Evolutionary conservation across 2,888 invertebrate species (phyloP), one percentile per base, ranked within the genome.

Genomic region (Drosophila mulleri): DNA sequence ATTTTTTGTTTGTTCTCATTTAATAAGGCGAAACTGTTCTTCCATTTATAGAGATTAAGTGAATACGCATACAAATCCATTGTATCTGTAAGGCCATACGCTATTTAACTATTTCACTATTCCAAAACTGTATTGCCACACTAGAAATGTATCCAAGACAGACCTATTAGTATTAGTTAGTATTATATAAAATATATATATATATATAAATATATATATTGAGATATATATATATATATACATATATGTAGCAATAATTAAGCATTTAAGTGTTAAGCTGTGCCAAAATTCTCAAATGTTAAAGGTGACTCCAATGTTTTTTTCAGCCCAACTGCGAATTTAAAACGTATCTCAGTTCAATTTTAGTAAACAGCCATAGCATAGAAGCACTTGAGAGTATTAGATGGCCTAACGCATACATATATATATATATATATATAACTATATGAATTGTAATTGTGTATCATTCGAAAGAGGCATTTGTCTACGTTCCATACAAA

Each of bases 141-240:
- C 71, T 65, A 67, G 57, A 23, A 47, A 29, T 42, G 23, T 54
- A 39, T 52, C 48, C 47, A 58, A 56, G 37, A 74, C 72, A 84
- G 80, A 86, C 83, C 86, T 88, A 83, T 68, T 85, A 88, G 83
- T 82, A 82, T 83, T 83, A 29, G 39, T 32, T 65, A 70, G 56
- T 57, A 54, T 60, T 57, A n/a, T 5, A 26, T 56, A 56, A 8
- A 2, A 29, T 32, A 32, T 32, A 32, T 32, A 26, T 39, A 39
- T 53, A 14, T 52, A 56, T 35, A 37, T 56, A 47, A 16, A 2
- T 14, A 42, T 18, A 29, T 45, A 57, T 57, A 53, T 52, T 8
- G 42, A 62, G 2, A 52, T 52, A 53, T 53, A 45, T 11, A 18
- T 42, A 35, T 53, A 35, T 42, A 18, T 2, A 52, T 52, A 37